Percentiles rank a stretch among this genome's conserved stretches.
phyloP scores from a whole-genome alignment of 2,888 invertebrate species.

The Pecten maximus region DNA sequence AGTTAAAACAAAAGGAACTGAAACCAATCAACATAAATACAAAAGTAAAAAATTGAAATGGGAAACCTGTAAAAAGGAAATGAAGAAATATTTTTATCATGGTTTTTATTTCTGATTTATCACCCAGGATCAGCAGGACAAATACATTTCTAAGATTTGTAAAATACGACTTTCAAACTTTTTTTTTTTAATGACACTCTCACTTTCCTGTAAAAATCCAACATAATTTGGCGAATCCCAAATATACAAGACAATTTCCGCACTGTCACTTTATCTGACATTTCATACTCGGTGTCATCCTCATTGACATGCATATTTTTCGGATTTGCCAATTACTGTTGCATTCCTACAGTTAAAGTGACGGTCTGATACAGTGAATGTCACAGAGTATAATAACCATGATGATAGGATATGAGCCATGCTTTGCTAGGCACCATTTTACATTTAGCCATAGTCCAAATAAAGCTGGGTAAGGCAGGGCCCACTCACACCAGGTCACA shows the following conservation, averaged over 20 bases:
- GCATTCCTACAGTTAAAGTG: background rate
- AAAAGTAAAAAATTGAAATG: background rate
- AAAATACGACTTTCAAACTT: too few relatives aligned
- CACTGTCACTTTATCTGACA: too few relatives aligned
- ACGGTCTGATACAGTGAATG: background rate
- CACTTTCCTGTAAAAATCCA: too few relatives aligned
- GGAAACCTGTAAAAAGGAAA: conserved; percentile 22
- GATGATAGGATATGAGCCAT: conserved; percentile 13
- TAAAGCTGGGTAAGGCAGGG: background rate
- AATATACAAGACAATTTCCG: too few relatives aligned
- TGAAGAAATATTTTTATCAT: background rate
- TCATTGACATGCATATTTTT: too few relatives aligned
- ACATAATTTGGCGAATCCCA: too few relatives aligned
- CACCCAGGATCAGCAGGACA: background rate
- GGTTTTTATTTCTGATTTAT: background rate
- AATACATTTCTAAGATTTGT: too few relatives aligned
- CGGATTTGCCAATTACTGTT: too few relatives aligned
- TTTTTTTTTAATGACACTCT: too few relatives aligned
- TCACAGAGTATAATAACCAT: background rate
- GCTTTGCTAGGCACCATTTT: background rate
- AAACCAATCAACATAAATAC: background rate
- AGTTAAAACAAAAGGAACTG: conserved; percentile 7
- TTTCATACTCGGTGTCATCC: too few relatives aligned
- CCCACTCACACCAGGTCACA: background rate
- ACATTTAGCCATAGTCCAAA: conserved; percentile 22